Conservation (phyloP, 2,888 invertebrate species). For the Pegoplata infirma region DNA sequence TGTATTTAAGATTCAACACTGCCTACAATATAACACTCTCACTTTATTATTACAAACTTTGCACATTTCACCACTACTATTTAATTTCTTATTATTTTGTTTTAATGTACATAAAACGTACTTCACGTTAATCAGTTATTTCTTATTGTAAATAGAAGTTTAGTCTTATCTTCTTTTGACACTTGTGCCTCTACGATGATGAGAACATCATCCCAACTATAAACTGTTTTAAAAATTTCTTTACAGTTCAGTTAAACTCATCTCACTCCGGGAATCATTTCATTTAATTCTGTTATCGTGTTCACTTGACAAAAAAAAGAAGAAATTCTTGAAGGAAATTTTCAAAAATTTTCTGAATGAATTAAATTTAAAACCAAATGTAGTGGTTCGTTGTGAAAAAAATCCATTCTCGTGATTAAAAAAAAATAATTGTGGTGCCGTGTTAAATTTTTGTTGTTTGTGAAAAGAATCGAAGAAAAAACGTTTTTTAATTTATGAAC, state of each 20-base stretch:
- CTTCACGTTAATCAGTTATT: background rate
- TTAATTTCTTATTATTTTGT: slow-evolving; percentile 8
- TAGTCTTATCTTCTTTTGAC: slow-evolving; percentile 10
- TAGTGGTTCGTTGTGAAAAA: background rate
- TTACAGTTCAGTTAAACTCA: background rate
- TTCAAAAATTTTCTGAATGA: background rate
- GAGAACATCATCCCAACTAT: background rate
- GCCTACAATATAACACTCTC: too few species aligned
- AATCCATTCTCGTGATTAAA: slow-evolving; percentile 13
- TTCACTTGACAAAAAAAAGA: background rate
- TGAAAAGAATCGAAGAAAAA: too few species aligned
- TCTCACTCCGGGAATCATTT: slow-evolving; percentile 13
- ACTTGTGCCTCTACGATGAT: background rate
- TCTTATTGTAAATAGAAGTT: background rate
- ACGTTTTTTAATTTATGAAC: background rate
- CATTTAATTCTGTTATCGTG: slow-evolving; percentile 25
- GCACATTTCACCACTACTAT: slow-evolving; percentile 62
- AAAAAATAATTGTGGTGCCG: slow-evolving; percentile 24
- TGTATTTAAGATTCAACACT: too few species aligned
- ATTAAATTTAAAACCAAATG: background rate
- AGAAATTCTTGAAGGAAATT: background rate
- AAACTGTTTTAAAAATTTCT: background rate
- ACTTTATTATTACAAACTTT: slow-evolving; percentile 27
- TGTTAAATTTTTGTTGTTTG: background rate
- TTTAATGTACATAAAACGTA: slow-evolving; percentile 11